Conservation (phyloP, 2,888 invertebrate species). For the Oligia strigilis region DNA sequence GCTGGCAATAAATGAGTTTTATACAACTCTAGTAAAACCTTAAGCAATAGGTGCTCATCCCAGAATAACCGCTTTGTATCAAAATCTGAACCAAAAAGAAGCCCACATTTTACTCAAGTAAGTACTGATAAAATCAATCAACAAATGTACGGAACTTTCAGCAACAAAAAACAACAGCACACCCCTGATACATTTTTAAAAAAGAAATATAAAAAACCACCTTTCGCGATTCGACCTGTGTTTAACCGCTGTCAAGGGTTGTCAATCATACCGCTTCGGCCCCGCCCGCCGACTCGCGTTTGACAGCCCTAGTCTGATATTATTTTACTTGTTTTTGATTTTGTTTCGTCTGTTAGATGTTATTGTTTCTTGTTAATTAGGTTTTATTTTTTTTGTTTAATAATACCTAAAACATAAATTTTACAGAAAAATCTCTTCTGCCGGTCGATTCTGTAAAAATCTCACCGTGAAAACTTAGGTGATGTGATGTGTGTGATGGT, state of each 20-base stretch:
- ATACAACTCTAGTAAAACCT: background rate
- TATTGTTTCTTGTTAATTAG: slow-evolving; percentile 66
- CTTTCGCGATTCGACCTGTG: slow-evolving; percentile 89
- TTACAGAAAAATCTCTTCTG: background rate
- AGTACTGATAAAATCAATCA: slow-evolving; percentile 18
- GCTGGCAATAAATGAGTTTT: background rate
- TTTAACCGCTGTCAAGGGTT: slow-evolving; percentile 87
- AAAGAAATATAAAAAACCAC: slow-evolving; percentile 71
- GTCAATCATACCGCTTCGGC: slow-evolving; percentile 82
- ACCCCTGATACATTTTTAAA: slow-evolving; percentile 63
- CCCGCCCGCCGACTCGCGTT: slow-evolving; percentile 73
- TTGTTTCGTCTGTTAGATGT: slow-evolving; percentile 64
- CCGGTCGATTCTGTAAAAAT: too few relatives aligned
- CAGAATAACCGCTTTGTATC: background rate
- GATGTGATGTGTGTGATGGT: too few relatives aligned
- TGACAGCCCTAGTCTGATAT: slow-evolving; percentile 74
- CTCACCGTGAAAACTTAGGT: too few relatives aligned
- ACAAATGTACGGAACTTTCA: slow-evolving; percentile 73
- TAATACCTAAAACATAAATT: background rate
- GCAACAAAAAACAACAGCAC: slow-evolving; percentile 56
- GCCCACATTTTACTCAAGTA: background rate
- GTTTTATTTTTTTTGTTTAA: slow-evolving; percentile 40
- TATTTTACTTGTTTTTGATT: slow-evolving; percentile 67
- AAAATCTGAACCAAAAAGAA: background rate
- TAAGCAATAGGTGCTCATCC: background rate